Evolutionary conservation across 2,888 invertebrate genomes (phyloP).

Genomic region (Slavum lentiscoides): DNA sequence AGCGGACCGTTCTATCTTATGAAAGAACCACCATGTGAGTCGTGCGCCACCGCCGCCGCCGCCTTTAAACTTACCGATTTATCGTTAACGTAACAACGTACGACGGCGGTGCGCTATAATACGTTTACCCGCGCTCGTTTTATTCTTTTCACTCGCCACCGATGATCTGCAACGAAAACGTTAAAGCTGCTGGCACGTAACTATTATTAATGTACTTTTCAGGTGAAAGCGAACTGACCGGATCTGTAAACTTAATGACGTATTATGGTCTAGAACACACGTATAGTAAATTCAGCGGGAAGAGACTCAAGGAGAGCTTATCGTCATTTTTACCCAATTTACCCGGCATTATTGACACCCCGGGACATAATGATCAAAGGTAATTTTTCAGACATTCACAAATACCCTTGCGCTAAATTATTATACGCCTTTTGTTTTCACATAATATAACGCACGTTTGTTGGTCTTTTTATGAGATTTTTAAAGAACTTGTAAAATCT

Average conservation of each 20-base stretch:
- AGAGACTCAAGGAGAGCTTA: slow-evolving; percentile 91
- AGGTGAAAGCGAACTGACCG: slow-evolving; percentile 91
- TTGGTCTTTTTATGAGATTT: no score
- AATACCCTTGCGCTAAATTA: background rate
- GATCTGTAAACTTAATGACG: slow-evolving; percentile 95
- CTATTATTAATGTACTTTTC: slow-evolving; percentile 57
- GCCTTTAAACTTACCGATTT: no score
- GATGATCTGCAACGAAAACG: no score
- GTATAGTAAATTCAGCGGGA: slow-evolving; percentile 96
- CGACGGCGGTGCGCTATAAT: no score
- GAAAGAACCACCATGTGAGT: slow-evolving; percentile 89
- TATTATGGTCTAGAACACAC: slow-evolving; percentile 96
- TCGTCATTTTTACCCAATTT: slow-evolving; percentile 93
- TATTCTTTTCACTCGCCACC: no score
- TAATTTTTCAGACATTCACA: slow-evolving; percentile 58
- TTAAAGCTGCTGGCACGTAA: background rate
- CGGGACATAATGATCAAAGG: slow-evolving; percentile 75
- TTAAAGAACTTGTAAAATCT: no score
- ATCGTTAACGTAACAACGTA: no score
- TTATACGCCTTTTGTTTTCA: no score
- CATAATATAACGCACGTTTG: no score
- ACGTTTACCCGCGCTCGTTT: no score
- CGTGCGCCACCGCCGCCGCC: no score
- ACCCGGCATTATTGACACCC: slow-evolving; percentile 93
- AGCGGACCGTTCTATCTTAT: slow-evolving; percentile 97